Conservation (phyloP, 2,797 vertebrate species). For the Margarornis squamiger region DNA sequence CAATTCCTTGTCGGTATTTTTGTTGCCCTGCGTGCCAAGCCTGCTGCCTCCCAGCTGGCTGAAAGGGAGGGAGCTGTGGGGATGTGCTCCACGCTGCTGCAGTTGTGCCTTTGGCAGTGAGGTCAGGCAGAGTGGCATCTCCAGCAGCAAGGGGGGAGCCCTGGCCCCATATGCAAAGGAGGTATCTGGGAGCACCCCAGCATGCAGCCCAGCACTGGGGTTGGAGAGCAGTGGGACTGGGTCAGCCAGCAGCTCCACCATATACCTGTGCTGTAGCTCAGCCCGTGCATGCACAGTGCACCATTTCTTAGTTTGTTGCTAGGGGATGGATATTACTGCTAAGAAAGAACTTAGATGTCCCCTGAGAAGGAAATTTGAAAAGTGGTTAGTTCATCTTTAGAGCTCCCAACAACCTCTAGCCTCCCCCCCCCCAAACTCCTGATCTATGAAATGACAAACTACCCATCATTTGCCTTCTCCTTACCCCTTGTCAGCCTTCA, state of each 20-base stretch:
- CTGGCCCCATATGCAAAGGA: neutral
- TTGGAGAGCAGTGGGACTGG: neutral
- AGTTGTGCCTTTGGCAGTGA: neutral
- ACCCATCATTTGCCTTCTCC: neutral
- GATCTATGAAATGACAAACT: neutral
- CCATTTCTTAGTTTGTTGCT: rapidly evolving
- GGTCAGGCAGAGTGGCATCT: neutral
- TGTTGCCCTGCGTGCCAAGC: neutral
- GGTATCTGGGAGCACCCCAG: rapidly evolving
- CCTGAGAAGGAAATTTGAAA: neutral
- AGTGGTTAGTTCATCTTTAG: neutral
- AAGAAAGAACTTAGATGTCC: neutral
- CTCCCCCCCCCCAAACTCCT: neutral
- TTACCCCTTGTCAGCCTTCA: neutral
- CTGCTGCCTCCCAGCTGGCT: neutral
- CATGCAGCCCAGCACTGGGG: neutral
- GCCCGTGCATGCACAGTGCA: neutral
- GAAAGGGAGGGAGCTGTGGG: neutral
- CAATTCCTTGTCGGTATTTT: neutral
- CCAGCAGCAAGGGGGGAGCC: neutral
- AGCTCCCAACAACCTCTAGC: neutral
- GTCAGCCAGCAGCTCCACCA: neutral
- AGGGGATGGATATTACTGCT: neutral
- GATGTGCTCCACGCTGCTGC: rapidly evolving
- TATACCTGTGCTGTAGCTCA: neutral